Conservation (phyloP, 2,888 invertebrate species). For the Eremobia ochroleuca region DNA sequence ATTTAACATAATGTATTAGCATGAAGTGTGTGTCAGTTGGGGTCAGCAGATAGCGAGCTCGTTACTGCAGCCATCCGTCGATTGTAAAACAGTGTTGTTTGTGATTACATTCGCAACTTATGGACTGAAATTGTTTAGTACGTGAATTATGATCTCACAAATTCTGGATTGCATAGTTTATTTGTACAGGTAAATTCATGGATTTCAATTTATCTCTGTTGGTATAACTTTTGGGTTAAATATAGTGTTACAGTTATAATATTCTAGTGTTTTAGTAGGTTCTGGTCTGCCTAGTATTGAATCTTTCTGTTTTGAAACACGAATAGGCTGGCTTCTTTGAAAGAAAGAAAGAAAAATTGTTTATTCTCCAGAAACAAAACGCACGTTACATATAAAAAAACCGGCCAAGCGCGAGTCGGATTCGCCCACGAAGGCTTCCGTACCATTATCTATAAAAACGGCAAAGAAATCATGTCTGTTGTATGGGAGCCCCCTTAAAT, state of each 20-base stretch:
- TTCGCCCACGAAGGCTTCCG: too few relatives aligned
- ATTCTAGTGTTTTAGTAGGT: neutral
- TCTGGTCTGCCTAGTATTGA: neutral
- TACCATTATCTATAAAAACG: too few relatives aligned
- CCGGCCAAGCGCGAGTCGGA: too few relatives aligned
- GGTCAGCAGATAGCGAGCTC: slow-evolving; percentile 65
- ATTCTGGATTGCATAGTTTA: slow-evolving; percentile 25
- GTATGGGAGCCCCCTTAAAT: too few relatives aligned
- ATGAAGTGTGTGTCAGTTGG: slow-evolving; percentile 62
- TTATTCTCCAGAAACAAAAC: too few relatives aligned
- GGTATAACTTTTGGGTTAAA: slow-evolving; percentile 3
- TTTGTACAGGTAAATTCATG: slow-evolving; percentile 34
- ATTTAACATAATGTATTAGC: slow-evolving; percentile 72
- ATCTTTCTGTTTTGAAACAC: neutral
- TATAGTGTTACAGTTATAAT: neutral
- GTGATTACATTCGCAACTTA: slow-evolving; percentile 56
- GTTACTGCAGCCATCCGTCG: slow-evolving; percentile 45
- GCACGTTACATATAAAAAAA: too few relatives aligned
- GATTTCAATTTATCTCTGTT: slow-evolving; percentile 40
- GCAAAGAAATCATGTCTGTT: too few relatives aligned
- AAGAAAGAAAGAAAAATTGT: too few relatives aligned
- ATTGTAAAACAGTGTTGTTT: slow-evolving; percentile 52
- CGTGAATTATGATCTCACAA: slow-evolving; percentile 40
- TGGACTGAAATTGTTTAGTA: slow-evolving; percentile 48
- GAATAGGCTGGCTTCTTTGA: neutral